Conservation (phyloP, 2,113 vertebrate species). For the Monopterus albus region DNA sequence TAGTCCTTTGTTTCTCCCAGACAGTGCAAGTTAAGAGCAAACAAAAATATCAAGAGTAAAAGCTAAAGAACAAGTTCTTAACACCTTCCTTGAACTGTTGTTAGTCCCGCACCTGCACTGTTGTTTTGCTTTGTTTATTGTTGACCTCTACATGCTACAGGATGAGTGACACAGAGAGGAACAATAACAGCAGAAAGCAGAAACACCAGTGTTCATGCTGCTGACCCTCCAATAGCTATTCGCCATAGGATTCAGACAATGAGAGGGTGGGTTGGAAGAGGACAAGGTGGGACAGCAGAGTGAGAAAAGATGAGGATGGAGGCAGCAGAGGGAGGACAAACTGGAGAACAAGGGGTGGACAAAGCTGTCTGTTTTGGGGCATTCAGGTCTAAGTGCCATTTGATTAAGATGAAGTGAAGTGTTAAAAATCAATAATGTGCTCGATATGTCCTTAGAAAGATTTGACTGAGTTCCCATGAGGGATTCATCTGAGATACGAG, state of each 20-base stretch:
- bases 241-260: conserved; percentile 35
- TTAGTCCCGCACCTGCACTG: background rate
- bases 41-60: background rate
- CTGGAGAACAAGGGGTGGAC: conserved; percentile 15
- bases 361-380: conserved; percentile 55
- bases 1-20: too few relatives aligned
- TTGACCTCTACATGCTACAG: conserved; percentile 42
- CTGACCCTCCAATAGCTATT: conserved; percentile 32
- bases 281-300: background rate
- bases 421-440: conserved; percentile 79
- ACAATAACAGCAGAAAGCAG: conserved; percentile 30
- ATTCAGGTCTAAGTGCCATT: conserved; percentile 59
- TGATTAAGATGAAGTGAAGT: conserved; percentile 81
- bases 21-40: background rate
- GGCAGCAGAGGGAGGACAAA: conserved; percentile 12
- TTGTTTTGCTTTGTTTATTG: conserved; percentile 42
- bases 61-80: background rate
- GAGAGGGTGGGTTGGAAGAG: conserved; percentile 21
- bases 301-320: background rate
- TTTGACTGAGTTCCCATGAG: conserved; percentile 49
- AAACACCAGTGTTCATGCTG: conserved; percentile 51
- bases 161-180: conserved; percentile 8
- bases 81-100: too few relatives aligned
- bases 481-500: conserved; percentile 47
- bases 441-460: conserved; percentile 69